Percentiles rank a stretch among this genome's conserved stretches.
phyloP scores from a whole-genome alignment of 2,113 vertebrate genomes.

The Cephalopterus ornatus region DNA sequence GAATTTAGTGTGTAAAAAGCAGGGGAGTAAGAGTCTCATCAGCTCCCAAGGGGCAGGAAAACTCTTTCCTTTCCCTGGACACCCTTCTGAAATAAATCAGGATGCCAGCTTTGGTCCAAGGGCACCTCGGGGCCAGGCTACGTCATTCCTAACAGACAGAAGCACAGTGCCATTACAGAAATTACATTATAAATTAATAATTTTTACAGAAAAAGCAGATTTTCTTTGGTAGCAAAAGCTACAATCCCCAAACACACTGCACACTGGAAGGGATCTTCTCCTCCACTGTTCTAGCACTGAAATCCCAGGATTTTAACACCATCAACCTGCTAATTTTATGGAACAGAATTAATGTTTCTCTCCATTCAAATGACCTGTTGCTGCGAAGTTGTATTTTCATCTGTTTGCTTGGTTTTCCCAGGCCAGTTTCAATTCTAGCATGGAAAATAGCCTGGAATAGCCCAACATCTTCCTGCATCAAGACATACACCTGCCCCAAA shows the following conservation, averaged over 20 bases:
- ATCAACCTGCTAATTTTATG: rapidly evolving
- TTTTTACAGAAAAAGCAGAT: neutral
- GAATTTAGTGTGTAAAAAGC: neutral
- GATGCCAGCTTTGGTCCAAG: rapidly evolving
- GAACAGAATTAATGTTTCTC: neutral
- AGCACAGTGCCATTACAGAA: neutral
- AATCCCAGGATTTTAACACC: neutral
- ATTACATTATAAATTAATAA: neutral
- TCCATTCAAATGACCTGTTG: neutral
- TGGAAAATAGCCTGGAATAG: neutral
- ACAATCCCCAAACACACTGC: rapidly evolving
- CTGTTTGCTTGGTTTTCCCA: neutral
- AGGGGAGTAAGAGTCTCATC: rapidly evolving
- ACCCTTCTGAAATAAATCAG: neutral
- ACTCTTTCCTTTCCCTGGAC: neutral
- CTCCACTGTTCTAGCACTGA: neutral
- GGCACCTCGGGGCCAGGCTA: neutral
- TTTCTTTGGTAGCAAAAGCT: neutral
- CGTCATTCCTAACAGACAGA: neutral
- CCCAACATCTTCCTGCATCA: neutral
- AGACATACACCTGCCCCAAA: neutral
- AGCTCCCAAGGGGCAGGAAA: neutral
- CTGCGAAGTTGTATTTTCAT: neutral
- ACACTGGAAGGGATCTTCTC: neutral
- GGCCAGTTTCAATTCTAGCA: neutral